Evolutionary conservation across 2,113 vertebrate genomes (phyloP).

Genomic region (Paedocypris sp.): DNA sequence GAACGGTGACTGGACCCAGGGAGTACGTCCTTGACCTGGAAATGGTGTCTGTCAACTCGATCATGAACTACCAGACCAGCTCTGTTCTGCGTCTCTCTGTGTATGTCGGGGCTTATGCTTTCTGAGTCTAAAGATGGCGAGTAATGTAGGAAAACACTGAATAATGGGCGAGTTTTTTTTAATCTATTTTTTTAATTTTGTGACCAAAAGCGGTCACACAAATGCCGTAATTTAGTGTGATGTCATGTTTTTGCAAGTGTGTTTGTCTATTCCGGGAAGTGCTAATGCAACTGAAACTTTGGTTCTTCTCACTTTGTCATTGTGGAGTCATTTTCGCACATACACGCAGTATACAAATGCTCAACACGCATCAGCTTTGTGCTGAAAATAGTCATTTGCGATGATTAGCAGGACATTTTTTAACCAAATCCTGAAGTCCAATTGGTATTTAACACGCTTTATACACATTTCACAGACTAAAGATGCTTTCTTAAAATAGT

Average conservation of each 20-base stretch:
- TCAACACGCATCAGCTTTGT: neutral
- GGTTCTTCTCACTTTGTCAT: conserved; percentile 36
- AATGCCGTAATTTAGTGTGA: neutral
- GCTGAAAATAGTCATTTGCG: neutral
- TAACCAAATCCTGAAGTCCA: no score
- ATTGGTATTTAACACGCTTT: no score
- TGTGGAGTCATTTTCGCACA: conserved; percentile 31
- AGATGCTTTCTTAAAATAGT: no score
- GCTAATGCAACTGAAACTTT: conserved; percentile 7
- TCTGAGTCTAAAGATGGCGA: conserved; percentile 49
- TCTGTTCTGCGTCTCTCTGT: conserved; percentile 77
- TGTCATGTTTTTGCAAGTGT: neutral
- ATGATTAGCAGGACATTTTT: no score
- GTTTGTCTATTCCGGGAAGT: conserved; percentile 20
- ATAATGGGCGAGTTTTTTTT: neutral
- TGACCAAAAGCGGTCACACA: neutral
- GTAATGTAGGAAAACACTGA: neutral
- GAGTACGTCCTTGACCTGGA: conserved; percentile 83
- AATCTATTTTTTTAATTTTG: neutral
- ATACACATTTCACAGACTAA: no score
- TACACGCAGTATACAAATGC: conserved; percentile 31
- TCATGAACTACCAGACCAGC: conserved; percentile 77
- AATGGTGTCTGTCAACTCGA: conserved; percentile 79
- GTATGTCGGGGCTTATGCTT: conserved; percentile 71
- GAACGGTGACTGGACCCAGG: conserved; percentile 71